Conservation (phyloP, 1,140 invertebrate species). For the Camponotus pennsylvanicus region DNA sequence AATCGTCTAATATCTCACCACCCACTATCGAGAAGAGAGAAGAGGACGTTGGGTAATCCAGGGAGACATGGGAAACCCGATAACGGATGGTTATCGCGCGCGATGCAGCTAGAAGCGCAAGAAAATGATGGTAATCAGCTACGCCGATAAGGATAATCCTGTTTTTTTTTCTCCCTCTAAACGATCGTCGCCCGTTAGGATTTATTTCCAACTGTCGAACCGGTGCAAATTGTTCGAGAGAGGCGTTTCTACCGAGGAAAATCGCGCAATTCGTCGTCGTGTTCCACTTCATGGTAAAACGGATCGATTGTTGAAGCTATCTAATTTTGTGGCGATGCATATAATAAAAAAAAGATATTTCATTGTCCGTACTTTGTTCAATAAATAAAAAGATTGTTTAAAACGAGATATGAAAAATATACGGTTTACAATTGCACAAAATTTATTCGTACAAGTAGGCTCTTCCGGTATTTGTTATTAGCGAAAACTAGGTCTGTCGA, state of each 20-base stretch:
- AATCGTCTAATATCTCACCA: conserved; percentile 55
- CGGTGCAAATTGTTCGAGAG: conserved; percentile 35
- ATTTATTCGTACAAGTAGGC: background rate
- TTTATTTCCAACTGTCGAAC: conserved; percentile 38
- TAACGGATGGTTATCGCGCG: conserved; percentile 62
- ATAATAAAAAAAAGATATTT: background rate
- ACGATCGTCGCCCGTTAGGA: conserved; percentile 38
- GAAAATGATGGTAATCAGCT: conserved; percentile 51
- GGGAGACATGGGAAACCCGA: conserved; percentile 68
- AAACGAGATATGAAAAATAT: background rate
- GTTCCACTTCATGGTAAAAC: background rate
- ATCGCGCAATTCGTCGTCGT: conserved; percentile 32
- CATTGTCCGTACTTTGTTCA: background rate
- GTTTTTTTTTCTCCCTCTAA: conserved; percentile 37
- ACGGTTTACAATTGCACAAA: background rate
- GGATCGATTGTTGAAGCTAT: background rate
- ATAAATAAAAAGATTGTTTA: conserved; percentile 8
- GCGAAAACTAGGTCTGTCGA: background rate
- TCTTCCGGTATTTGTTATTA: conserved; percentile 6
- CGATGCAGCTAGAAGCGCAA: conserved; percentile 28
- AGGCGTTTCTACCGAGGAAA: background rate
- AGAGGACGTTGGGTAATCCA: conserved; percentile 66
- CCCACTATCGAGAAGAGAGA: conserved; percentile 53
- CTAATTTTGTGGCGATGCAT: background rate
- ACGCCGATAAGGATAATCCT: conserved; percentile 53